A percentile compares a stretch with the other conserved stretches of the same genome.
Evolutionary conservation across 2,888 invertebrate species (phyloP).

Genomic region (Diplazon laetatorius): DNA sequence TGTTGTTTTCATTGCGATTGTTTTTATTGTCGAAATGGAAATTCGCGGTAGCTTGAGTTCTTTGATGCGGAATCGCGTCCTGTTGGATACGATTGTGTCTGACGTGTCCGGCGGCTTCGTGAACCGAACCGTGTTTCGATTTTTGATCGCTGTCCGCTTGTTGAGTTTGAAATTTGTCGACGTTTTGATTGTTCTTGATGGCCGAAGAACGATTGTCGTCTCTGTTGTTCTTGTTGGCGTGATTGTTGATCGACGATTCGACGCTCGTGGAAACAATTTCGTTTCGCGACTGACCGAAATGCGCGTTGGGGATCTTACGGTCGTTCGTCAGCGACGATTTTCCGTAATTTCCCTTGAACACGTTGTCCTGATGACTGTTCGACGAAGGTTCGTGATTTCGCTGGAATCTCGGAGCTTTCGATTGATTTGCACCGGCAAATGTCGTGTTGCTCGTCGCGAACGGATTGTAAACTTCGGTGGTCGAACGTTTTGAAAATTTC

Average conservation of each 20-base stretch:
- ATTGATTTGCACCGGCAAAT: slow-evolving; percentile 73
- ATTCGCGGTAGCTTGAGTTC: slow-evolving; percentile 60
- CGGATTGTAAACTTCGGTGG: slow-evolving; percentile 65
- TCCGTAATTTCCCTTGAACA: slow-evolving; percentile 66
- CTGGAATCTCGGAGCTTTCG: slow-evolving; percentile 86
- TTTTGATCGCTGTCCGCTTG: slow-evolving; percentile 52
- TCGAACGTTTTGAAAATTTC: slow-evolving; percentile 72
- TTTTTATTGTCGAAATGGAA: slow-evolving; percentile 71
- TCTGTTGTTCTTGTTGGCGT: slow-evolving; percentile 66
- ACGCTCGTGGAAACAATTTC: slow-evolving; percentile 58
- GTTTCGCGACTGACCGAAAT: slow-evolving; percentile 66
- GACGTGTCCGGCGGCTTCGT: slow-evolving; percentile 68
- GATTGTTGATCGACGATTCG: slow-evolving; percentile 9
- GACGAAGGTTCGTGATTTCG: slow-evolving; percentile 81
- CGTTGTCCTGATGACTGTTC: slow-evolving; percentile 71
- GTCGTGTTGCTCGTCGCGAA: slow-evolving; percentile 63
- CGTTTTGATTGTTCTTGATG: slow-evolving; percentile 48
- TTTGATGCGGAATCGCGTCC: slow-evolving; percentile 68
- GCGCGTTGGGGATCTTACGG: slow-evolving; percentile 67
- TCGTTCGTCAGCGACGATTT: slow-evolving; percentile 71
- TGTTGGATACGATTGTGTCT: slow-evolving; percentile 72
- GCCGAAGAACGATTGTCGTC: slow-evolving; percentile 67
- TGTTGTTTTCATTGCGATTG: slow-evolving; percentile 73
- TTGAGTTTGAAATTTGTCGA: slow-evolving; percentile 40
- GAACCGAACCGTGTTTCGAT: slow-evolving; percentile 45